phyloP scores from a whole-genome alignment of 1,140 invertebrate species.

The Lysiphlebus fabarum region DNA sequence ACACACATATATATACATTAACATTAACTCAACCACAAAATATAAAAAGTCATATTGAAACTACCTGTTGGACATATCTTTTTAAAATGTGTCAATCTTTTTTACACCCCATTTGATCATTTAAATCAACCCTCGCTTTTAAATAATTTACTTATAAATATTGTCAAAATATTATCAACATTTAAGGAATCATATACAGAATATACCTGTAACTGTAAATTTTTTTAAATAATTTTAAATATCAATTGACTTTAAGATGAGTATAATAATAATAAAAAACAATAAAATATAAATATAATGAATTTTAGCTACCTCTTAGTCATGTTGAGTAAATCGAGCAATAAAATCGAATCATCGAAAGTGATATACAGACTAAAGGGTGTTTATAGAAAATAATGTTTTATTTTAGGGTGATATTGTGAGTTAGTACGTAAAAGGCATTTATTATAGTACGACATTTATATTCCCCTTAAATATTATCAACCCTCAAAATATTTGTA shows the following conservation, averaged over 20 bases:
- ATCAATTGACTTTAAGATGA: too few species aligned
- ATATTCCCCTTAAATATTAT: background rate
- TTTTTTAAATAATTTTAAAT: too few species aligned
- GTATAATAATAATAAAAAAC: too few species aligned
- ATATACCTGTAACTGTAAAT: too few species aligned
- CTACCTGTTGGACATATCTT: conserved; percentile 36
- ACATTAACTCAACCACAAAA: too few species aligned
- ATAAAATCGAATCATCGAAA: conserved; percentile 26
- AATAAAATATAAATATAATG: background rate
- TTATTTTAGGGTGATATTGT: conserved; percentile 7
- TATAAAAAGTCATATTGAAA: conserved; percentile 18
- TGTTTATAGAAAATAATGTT: conserved; percentile 22
- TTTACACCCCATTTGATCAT: background rate
- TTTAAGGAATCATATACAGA: too few species aligned
- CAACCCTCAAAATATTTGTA: too few species aligned
- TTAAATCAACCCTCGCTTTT: background rate
- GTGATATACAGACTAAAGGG: conserved; percentile 13
- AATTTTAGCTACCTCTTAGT: background rate
- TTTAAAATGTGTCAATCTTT: too few species aligned
- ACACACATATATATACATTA: background rate
- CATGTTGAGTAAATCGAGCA: background rate
- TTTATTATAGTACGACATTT: conserved; percentile 15
- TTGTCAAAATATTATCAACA: background rate
- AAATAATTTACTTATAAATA: background rate
- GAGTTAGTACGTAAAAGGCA: background rate